Evolutionary conservation across 2,888 invertebrate species (phyloP), one percentile per base, ranked within the genome.

Genomic region (Gandaritis pyraliata): DNA sequence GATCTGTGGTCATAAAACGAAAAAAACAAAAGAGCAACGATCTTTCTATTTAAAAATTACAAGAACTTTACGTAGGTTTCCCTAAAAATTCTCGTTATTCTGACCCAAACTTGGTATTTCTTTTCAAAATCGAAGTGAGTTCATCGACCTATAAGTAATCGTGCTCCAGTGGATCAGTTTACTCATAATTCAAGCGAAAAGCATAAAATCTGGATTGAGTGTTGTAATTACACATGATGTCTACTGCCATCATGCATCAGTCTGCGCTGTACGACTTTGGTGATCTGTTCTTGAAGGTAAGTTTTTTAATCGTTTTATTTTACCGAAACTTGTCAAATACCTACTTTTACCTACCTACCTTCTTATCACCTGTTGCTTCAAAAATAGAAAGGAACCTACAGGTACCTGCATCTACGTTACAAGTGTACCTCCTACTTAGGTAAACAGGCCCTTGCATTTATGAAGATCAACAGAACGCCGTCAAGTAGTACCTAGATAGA

Each of bases 221-320:
- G 90, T 75, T 82, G 81, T 87, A 80, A 76, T 84, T 82, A 83
- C 90, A 83, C 90, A 94, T 87, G 84, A 96, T 95, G 96, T 95
- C 95, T 91, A 95, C 96, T 77, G 95, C 95, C 87, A 95, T 95
- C 88, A 95, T 95, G 95, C 94, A 94, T 90, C 94, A 94, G 90
- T 93, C 94, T 90, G 94, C 95, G 83, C 94, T 95, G 93, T 95
- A 95, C 92, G 95, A 95, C 81, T 95, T 95, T 93, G 94, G 94
- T 93, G 95, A 95, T 88, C 93, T 94, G 88, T 92, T 95, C 80
- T 93, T 95, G 86, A 95, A 95, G 95, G 95, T 95, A 94, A 89
- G 87, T 81, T 69, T 41, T n/a, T 13, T 15, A n/a, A 43, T 38
- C 29, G 7, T 41, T 38, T 33, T 36, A 11, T 48, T 18, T 16